Evolutionary conservation across 2,113 vertebrate species (phyloP).

Genomic region (Cygnus atratus): DNA sequence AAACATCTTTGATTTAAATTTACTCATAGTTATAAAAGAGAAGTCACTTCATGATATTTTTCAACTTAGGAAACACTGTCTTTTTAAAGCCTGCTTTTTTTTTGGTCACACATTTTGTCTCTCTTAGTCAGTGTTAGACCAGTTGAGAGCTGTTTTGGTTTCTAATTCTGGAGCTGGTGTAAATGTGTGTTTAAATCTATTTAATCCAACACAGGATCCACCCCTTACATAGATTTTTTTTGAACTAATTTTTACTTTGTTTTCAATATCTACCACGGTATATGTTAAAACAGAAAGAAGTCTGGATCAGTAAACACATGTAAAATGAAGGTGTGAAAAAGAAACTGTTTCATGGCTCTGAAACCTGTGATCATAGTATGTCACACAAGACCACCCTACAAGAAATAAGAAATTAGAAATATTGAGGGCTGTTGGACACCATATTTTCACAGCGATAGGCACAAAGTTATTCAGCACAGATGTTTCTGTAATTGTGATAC

Average conservation of each 20-base stretch:
- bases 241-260: background rate
- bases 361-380: slow-evolving; percentile 5
- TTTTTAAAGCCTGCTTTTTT: background rate
- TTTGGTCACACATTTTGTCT: background rate
- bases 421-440: slow-evolving; percentile 58
- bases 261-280: background rate
- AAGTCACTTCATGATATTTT: background rate
- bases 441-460: slow-evolving; percentile 69
- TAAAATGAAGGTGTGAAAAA: slow-evolving; percentile 24
- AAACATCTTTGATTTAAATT: background rate
- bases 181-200: background rate
- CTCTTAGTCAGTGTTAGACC: background rate
- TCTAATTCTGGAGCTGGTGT: background rate
- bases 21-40: background rate
- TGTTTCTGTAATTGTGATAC: slow-evolving; percentile 82
- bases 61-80: background rate
- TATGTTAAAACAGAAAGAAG: background rate
- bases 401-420: slow-evolving; percentile 69
- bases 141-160: background rate
- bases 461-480: slow-evolving; percentile 75
- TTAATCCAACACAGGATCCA: background rate
- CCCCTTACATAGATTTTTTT: background rate
- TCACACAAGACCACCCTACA: slow-evolving; percentile 56
- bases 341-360: background rate
- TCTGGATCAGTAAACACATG: background rate